Evolutionary conservation across 2,113 vertebrate genomes (phyloP).

Genomic region (Laticauda colubrina): DNA sequence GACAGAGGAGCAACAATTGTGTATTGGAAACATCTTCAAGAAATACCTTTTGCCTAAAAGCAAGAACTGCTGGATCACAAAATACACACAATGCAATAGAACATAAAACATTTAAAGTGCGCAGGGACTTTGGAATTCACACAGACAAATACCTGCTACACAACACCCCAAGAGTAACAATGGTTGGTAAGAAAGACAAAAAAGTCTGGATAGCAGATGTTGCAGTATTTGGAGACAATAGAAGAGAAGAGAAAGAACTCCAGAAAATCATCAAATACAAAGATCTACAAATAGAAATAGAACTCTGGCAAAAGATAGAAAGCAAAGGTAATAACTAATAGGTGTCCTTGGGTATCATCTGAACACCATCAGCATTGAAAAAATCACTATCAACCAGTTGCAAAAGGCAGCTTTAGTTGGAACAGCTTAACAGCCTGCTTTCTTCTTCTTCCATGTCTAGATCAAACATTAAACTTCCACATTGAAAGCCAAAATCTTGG

Average conservation of each 20-base stretch:
- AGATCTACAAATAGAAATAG: background rate
- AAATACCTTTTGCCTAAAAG: background rate
- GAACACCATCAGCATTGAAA: background rate
- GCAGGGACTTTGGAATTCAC: background rate
- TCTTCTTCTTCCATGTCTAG: too few relatives aligned
- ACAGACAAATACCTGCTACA: background rate
- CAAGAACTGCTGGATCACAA: background rate
- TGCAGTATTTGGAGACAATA: background rate
- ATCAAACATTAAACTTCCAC: too few relatives aligned
- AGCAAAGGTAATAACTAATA: background rate
- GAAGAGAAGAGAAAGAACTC: background rate
- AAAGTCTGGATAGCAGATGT: background rate
- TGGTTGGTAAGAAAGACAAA: background rate
- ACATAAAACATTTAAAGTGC: background rate
- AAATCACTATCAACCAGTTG: background rate
- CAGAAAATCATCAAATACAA: background rate
- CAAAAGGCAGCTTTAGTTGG: too few relatives aligned
- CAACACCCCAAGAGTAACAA: background rate
- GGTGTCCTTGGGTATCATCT: background rate
- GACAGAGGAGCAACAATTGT: background rate
- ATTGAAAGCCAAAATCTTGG: too few relatives aligned
- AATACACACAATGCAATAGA: background rate
- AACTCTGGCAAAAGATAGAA: background rate
- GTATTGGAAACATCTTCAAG: background rate
- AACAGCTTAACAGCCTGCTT: too few relatives aligned